Conservation (phyloP, 2,797 vertebrate genomes). For the Tachyglossus aculeatus region DNA sequence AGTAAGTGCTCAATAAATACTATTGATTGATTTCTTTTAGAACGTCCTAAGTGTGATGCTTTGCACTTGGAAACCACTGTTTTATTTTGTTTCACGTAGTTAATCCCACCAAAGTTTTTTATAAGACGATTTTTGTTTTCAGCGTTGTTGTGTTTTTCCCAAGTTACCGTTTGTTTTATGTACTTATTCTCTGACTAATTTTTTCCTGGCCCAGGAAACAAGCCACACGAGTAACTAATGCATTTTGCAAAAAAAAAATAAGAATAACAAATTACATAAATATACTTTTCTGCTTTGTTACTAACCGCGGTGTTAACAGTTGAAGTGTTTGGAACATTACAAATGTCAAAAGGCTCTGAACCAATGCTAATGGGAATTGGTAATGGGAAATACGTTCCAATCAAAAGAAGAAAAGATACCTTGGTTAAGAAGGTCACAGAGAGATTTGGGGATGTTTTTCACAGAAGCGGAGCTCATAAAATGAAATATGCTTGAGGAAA, state of each 20-base stretch:
- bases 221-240: neutral
- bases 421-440: neutral
- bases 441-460: neutral
- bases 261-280: no score
- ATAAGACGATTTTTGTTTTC: no score
- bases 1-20: no score
- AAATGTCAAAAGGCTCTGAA: constrained; percentile 1
- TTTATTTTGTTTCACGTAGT: no score
- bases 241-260: neutral
- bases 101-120: no score
- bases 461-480: neutral
- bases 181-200: neutral
- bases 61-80: no score
- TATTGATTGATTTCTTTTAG: no score
- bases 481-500: neutral
- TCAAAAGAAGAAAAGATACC: neutral
- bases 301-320: neutral
- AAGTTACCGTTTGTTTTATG: neutral
- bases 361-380: neutral
- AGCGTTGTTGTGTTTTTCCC: no score
- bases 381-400: neutral
- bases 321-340: neutral
- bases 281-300: neutral
- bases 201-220: neutral
- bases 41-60: no score